Conservation (phyloP, 2,888 invertebrate species). For the Xestoiulus laeticollis region DNA sequence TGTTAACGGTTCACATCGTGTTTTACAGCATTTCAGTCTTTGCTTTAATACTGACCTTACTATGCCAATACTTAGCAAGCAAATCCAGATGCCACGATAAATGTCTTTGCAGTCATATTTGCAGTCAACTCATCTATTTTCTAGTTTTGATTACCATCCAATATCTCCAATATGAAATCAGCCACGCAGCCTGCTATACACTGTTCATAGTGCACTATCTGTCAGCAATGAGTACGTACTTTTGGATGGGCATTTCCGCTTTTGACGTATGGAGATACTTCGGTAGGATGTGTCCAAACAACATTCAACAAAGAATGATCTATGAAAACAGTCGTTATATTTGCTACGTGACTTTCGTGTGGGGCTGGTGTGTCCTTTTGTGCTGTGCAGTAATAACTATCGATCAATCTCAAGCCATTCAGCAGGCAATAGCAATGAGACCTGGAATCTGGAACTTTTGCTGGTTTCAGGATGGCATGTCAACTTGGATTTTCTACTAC, state of each 20-base stretch:
- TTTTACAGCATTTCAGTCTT: conserved; percentile 36
- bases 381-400: background rate
- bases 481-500: conserved; percentile 51
- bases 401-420: background rate
- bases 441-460: conserved; percentile 44
- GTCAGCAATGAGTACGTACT: conserved; percentile 88
- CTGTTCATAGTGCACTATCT: conserved; percentile 77
- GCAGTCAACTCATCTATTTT: background rate
- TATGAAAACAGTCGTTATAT: conserved; percentile 13
- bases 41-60: background rate
- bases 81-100: background rate
- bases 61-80: background rate
- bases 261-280: conserved; percentile 81
- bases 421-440: background rate
- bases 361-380: background rate
- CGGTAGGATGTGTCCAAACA: background rate
- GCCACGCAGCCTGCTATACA: conserved; percentile 40
- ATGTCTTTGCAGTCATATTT: conserved; percentile 10
- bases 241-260: conserved; percentile 94
- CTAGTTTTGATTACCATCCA: conserved; percentile 11
- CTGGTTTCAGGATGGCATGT: conserved; percentile 51
- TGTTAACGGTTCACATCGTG: background rate
- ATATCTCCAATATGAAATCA: conserved; percentile 15
- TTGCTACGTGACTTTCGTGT: background rate
- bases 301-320: background rate